Percentiles rank a stretch among this genome's conserved stretches.
Conservation (phyloP, 2,797 vertebrate genomes). For the Clarias fuscus region DNA sequence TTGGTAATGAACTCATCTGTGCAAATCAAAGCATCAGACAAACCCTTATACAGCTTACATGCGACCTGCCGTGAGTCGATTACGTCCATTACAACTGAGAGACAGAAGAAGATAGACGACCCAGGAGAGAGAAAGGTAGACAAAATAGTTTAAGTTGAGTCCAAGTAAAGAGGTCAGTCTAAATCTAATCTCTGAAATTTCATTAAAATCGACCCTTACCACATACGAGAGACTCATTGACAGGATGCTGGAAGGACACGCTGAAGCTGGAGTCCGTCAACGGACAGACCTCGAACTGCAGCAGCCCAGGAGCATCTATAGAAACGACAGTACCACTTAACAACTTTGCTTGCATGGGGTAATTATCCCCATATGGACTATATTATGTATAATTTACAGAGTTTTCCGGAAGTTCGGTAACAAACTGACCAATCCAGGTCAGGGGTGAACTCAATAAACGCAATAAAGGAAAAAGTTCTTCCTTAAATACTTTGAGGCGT, state of each 20-base stretch:
- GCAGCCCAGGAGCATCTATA: conserved; percentile 88
- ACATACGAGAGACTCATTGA: conserved; percentile 97
- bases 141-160: not conserved
- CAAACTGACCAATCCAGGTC: not conserved
- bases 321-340: not conserved
- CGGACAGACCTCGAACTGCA: conserved; percentile 98
- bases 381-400: not conserved
- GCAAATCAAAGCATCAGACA: conserved; percentile 96
- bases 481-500: too few relatives aligned
- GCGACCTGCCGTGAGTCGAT: conserved; percentile 92
- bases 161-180: too few relatives aligned
- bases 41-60: conserved; percentile 96
- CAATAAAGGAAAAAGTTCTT: not conserved
- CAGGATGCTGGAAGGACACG: conserved; percentile 97
- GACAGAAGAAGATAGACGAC: not conserved
- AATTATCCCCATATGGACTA: not conserved
- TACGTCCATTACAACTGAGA: conserved; percentile 95
- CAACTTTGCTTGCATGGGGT: not conserved
- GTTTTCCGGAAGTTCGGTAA: not conserved
- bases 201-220: conserved; percentile 76
- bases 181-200: not conserved
- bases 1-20: conserved; percentile 99
- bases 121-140: not conserved
- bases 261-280: conserved; percentile 95
- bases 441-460: not conserved